Evolutionary conservation across 2,113 vertebrate genomes (phyloP).

Genomic region (Mustela lutreola): DNA sequence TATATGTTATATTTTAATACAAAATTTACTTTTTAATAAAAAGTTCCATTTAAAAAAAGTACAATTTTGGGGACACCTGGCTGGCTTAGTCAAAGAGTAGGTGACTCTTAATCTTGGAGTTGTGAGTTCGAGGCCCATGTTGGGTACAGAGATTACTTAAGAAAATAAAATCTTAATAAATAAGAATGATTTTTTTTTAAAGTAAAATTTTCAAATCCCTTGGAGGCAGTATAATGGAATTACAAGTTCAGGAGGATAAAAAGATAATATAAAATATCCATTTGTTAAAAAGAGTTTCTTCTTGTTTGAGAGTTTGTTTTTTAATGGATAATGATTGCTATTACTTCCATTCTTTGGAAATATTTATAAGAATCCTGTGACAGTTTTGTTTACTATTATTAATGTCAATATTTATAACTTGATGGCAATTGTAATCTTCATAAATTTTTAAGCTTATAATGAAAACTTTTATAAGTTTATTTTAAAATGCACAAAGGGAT

Average conservation of each 20-base stretch:
- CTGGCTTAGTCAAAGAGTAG: neutral
- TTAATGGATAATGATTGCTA: neutral
- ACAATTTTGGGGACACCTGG: neutral
- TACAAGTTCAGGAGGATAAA: neutral
- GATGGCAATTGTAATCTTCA: neutral
- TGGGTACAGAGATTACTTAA: neutral
- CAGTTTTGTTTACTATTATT: neutral
- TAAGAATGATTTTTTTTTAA: neutral
- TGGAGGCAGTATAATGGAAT: neutral
- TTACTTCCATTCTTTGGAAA: neutral
- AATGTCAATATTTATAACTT: neutral
- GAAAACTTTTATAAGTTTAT: neutral
- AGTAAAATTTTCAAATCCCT: neutral
- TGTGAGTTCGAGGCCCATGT: neutral
- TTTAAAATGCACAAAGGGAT: neutral
- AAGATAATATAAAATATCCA: neutral
- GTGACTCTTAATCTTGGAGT: neutral
- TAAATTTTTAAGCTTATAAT: neutral
- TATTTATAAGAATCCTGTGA: neutral
- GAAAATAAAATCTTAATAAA: neutral
- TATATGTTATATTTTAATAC: neutral
- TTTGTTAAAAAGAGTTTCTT: neutral
- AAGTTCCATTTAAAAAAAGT: neutral
- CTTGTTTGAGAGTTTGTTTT: neutral
- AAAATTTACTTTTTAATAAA: conserved; percentile 22